Percentiles rank a stretch among this genome's conserved stretches.
Evolutionary conservation across 2,113 vertebrate genomes (phyloP).

Genomic region (Eleginops maclovinus): DNA sequence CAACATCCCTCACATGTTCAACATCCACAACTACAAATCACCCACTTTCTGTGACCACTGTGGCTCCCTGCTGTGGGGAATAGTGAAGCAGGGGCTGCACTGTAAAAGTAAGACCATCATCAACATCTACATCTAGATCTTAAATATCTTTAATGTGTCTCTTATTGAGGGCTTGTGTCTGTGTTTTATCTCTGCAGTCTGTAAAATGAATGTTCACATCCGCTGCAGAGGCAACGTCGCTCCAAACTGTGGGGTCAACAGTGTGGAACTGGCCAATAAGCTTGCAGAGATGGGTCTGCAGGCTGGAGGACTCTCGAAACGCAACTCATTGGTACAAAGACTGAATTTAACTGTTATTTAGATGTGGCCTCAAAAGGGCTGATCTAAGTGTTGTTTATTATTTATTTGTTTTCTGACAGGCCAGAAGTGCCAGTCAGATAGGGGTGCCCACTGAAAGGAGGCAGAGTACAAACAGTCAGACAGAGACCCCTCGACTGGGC

Average conservation of each 20-base stretch:
- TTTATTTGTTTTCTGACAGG: slow-evolving; percentile 31
- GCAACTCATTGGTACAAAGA: slow-evolving; percentile 75
- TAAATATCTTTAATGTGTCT: not conserved
- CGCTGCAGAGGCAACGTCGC: slow-evolving; percentile 95
- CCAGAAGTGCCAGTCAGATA: slow-evolving; percentile 63
- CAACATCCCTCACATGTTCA: slow-evolving; percentile 97
- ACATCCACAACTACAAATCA: slow-evolving; percentile 94
- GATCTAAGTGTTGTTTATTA: not conserved
- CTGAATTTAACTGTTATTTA: not conserved
- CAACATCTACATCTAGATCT: not conserved
- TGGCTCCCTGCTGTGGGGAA: slow-evolving; percentile 95
- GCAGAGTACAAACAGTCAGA: slow-evolving; percentile 28
- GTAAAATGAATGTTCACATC: slow-evolving; percentile 98
- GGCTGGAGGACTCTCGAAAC: slow-evolving; percentile 87
- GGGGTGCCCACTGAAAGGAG: slow-evolving; percentile 73
- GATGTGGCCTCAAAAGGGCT: not conserved
- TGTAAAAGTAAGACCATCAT: slow-evolving; percentile 91
- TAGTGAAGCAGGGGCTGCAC: slow-evolving; percentile 94
- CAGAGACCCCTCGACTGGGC: slow-evolving; percentile 75
- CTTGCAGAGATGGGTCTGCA: slow-evolving; percentile 96
- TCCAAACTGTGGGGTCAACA: slow-evolving; percentile 95
- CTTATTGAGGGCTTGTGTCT: slow-evolving; percentile 5
- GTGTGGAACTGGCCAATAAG: slow-evolving; percentile 92
- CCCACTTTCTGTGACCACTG: slow-evolving; percentile 98
- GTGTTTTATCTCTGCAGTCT: slow-evolving; percentile 84